Conservation (phyloP, 2,888 invertebrate genomes). For the Caenorhabditis sulstoni region DNA sequence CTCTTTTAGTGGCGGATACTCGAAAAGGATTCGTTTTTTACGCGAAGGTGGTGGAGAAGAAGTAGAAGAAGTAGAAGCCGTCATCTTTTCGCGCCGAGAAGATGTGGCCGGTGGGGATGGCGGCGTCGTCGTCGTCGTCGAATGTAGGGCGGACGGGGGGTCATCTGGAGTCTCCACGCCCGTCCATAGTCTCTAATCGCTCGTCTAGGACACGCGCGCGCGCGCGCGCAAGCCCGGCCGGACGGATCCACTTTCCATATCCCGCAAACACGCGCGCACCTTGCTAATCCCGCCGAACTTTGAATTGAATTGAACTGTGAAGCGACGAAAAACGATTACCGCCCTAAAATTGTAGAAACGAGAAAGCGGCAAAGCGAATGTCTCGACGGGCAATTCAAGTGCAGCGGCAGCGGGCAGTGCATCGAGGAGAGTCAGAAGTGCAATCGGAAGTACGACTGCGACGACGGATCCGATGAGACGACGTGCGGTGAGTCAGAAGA, state of each 20-base stretch:
- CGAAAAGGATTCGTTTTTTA: constrained; percentile 64
- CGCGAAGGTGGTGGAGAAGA: not conserved
- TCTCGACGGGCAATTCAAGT: constrained; percentile 61
- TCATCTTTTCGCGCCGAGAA: not conserved
- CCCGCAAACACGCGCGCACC: not conserved
- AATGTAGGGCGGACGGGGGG: constrained; percentile 37
- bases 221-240: not conserved
- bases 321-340: constrained; percentile 9
- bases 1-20: constrained; percentile 78
- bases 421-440: constrained; percentile 89
- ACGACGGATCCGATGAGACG: constrained; percentile 75
- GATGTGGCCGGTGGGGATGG: too few relatives aligned
- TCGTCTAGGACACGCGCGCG: not conserved
- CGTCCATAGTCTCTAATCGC: constrained; percentile 10
- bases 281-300: constrained; percentile 24
- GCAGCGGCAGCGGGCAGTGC: constrained; percentile 85
- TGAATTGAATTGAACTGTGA: too few relatives aligned
- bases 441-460: constrained; percentile 83
- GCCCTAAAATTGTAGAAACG: constrained; percentile 68
- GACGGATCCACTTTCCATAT: too few relatives aligned
- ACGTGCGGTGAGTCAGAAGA: constrained; percentile 76
- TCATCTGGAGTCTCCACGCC: constrained; percentile 11
- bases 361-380: constrained; percentile 74
- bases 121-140: not conserved
- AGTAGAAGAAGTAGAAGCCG: constrained; percentile 15